These are phyloP conservation scores for Cactoblastis cactorum DNA, from an alignment of 2,888 invertebrate genomes.

Conservation along the genomic window DNA sequence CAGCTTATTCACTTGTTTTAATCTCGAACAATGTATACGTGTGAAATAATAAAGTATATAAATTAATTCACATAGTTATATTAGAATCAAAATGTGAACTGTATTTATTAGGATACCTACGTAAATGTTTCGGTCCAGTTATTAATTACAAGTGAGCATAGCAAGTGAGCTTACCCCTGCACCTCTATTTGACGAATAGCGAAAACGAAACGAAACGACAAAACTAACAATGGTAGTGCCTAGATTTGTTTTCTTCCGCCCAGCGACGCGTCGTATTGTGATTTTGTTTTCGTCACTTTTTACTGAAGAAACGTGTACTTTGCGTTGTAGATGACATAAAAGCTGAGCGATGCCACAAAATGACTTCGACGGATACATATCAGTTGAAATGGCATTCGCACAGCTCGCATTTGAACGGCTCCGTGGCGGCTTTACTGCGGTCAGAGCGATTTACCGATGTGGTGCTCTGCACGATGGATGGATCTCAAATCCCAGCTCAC, in stretches of 20 bases:
- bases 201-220: too few relatives aligned
- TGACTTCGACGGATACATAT: constrained; percentile 86
- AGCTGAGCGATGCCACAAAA: constrained; percentile 32
- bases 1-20: too few relatives aligned
- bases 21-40: too few relatives aligned
- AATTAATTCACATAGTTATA: too few relatives aligned
- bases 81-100: too few relatives aligned
- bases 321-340: constrained; percentile 28
- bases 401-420: constrained; percentile 88
- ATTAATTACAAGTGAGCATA: too few relatives aligned
- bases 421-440: constrained; percentile 86
- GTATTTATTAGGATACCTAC: too few relatives aligned
- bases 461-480: constrained; percentile 87
- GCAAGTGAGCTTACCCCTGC: too few relatives aligned
- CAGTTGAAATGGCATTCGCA: constrained; percentile 94
- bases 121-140: too few relatives aligned
- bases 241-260: constrained; percentile 1
- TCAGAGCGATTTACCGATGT: constrained; percentile 92
- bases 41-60: too few relatives aligned
- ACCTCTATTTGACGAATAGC: too few relatives aligned
- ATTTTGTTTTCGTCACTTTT: neutral
- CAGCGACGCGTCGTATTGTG: neutral
- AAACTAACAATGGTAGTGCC: neutral
- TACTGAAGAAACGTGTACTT: constrained; percentile 9
- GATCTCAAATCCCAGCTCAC: constrained; percentile 90